phyloP scores from a whole-genome alignment of 2,797 vertebrate genomes.

The Amphiprion clarkii region DNA sequence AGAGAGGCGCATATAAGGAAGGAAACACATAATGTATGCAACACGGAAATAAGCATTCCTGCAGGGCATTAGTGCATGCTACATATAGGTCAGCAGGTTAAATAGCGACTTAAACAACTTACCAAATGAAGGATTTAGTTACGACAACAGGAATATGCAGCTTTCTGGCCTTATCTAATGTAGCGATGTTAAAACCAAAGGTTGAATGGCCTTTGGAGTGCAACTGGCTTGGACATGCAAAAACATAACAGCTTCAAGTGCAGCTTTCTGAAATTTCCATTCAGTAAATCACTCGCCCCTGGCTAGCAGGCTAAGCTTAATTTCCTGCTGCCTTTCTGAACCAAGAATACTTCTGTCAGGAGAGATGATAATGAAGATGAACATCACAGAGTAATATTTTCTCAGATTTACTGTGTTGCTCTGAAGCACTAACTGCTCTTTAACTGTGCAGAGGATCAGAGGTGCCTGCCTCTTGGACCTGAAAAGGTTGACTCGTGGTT shows the following conservation, averaged over 20 bases:
- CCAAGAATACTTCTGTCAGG: background rate
- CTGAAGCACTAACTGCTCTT: background rate
- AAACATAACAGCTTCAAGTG: constrained; percentile 3
- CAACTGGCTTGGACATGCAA: background rate
- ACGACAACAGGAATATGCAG: background rate
- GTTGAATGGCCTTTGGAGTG: background rate
- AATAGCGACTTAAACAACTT: background rate
- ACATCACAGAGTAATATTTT: constrained; percentile 8
- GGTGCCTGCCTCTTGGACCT: too few species aligned
- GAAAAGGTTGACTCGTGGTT: background rate
- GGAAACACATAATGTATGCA: background rate
- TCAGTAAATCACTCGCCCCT: constrained; percentile 16
- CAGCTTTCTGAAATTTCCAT: background rate
- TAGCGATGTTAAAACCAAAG: background rate
- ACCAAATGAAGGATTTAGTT: background rate
- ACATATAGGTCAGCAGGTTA: background rate
- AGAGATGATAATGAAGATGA: constrained; percentile 27
- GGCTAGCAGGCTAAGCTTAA: constrained; percentile 9
- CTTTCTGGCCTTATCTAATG: fast-evolving
- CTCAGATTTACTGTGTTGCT: constrained; percentile 2
- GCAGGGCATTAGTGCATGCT: background rate
- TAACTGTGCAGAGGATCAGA: background rate
- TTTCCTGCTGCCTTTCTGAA: constrained; percentile 18
- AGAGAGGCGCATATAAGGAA: background rate
- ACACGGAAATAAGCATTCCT: background rate